Base-by-base conservation (phyloP, 2,113 vertebrate species). In the Chascanopsetta lugubris region DNA sequence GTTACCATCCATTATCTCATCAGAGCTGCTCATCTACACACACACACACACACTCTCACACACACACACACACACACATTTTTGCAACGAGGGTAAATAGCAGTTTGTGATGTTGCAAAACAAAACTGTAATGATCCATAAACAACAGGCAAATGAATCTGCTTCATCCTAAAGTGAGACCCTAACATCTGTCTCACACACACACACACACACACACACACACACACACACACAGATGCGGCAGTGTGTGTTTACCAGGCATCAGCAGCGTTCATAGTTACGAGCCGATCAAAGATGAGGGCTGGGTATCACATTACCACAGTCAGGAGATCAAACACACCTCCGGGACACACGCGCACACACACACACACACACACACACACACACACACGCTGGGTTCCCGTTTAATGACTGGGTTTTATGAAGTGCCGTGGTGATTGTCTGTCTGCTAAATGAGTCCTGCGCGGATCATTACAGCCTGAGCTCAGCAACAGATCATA, bases 241-340 rank as follows among this genome's bases (percentile, higher is more conserved):
- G 30, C 7, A 2, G 10, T 8, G 3, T 32, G 12, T 32, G 83
- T 83, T 15, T 77, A 68, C 54, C 75, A 77, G 72, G 61, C 75
- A 43, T 81, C 69, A 74, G 50, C 74, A 60, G 62, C 65, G 77
- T 81, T 85, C 83, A 75, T 59, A 66, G 82, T 66, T 74, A 80
- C 73, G 85, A 83, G 69, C 36, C 79, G 77, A 85, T 85, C 85
- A 87, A 75, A 87, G 72, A 79, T 66, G 13, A 69, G 60, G 77
- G 75, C 79, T 84, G 83, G 63, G 81, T 79, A 69, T 83, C 65
- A 75, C 77, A 83, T 85, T 63, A 84, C 82, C 75, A 75, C 80
- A 82, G 83, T 82, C 66, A 87, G 69, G 54, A 59, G 84, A 88
- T 87, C 76, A 88, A 85, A 82, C 73, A 84, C 74, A 79, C 64